Percentiles rank a stretch among this genome's conserved stretches.
Conservation (phyloP, 2,888 invertebrate species). For the Tenthredo scrophulariae region DNA sequence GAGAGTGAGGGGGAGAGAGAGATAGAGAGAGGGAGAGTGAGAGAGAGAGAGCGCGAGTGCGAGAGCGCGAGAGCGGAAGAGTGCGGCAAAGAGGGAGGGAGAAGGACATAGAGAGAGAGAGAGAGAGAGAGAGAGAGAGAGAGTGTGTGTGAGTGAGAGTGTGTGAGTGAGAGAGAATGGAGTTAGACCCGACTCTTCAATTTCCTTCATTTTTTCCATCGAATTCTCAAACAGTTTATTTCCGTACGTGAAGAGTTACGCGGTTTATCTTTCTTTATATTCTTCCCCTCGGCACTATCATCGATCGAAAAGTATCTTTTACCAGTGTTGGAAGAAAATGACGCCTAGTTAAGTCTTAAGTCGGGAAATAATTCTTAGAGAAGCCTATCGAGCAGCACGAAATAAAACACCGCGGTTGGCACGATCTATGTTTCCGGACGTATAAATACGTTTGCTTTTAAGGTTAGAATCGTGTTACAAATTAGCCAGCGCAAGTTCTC, state of each 20-base stretch:
- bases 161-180: not conserved
- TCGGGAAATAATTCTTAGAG: not conserved
- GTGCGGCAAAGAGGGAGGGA: not conserved
- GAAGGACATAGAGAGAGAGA: not conserved
- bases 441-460: not conserved
- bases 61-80: slow-evolving; percentile 5
- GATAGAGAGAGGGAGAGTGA: not conserved
- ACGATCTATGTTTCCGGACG: not conserved
- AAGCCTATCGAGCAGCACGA: not conserved
- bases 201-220: slow-evolving; percentile 25
- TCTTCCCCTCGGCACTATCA: not conserved
- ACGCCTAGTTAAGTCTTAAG: slow-evolving; percentile 27
- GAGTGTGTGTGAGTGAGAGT: not conserved
- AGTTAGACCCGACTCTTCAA: slow-evolving; percentile 28
- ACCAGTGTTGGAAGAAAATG: slow-evolving; percentile 9
- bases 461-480: not conserved
- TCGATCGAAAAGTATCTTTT: slow-evolving; percentile 31
- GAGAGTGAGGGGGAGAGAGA: slow-evolving; percentile 8
- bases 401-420: not conserved
- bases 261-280: not conserved
- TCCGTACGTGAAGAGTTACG: slow-evolving; percentile 25
- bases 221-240: slow-evolving; percentile 21
- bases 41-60: too few relatives aligned
- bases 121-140: not conserved
- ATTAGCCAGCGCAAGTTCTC: too few relatives aligned